Percentiles rank a stretch among this genome's conserved stretches.
Conservation (phyloP, 1,140 invertebrate genomes). For the Nylanderia fulva region DNA sequence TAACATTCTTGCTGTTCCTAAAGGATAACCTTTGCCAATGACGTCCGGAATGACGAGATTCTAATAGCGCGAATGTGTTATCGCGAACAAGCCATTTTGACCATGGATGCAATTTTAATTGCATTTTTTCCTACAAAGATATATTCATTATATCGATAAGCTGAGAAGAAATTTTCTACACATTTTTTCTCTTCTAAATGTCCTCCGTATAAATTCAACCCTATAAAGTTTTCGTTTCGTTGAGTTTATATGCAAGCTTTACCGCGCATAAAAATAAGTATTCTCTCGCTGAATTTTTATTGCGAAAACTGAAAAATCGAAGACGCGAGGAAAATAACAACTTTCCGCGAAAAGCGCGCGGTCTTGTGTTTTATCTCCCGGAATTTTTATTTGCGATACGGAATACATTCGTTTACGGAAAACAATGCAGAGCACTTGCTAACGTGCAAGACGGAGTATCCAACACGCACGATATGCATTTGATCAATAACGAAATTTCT, state of each 20-base stretch:
- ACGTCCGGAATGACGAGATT: neutral
- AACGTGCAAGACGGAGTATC: neutral
- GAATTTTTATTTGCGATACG: neutral
- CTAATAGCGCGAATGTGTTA: neutral
- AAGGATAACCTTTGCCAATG: neutral
- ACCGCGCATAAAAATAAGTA: neutral
- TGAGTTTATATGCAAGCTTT: neutral
- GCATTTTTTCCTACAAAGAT: neutral
- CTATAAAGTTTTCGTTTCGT: neutral
- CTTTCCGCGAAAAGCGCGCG: neutral
- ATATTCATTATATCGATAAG: neutral
- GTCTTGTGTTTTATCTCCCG: neutral
- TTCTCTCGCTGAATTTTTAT: neutral
- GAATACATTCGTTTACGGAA: neutral
- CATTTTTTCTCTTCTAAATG: neutral
- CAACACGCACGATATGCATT: slow-evolving; percentile 37
- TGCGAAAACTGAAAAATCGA: neutral
- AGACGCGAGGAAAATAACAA: too few species aligned
- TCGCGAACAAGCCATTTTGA: slow-evolving; percentile 25
- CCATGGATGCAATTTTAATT: neutral
- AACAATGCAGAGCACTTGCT: too few species aligned
- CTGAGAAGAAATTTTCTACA: neutral
- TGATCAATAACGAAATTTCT: slow-evolving; percentile 68
- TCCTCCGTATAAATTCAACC: neutral
- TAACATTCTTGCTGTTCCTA: neutral